A percentile compares a stretch with the other conserved stretches of the same genome.
These are phyloP conservation scores for Malacoraja senta DNA, from an alignment of 2,797 vertebrate species.

Conservation along the genomic window DNA sequence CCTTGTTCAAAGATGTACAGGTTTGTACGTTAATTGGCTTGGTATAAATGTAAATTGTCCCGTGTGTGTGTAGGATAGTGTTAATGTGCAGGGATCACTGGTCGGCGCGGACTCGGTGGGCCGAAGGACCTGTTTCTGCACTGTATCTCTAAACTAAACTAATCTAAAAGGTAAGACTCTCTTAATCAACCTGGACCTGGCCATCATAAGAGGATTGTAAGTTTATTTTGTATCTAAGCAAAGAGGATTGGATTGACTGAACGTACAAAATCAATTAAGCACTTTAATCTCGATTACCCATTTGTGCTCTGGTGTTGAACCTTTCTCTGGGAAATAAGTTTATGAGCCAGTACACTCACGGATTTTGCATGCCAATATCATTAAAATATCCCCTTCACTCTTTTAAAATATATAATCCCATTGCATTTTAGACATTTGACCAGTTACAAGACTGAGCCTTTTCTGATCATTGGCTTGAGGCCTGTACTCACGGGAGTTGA, in stretches of 20 bases:
- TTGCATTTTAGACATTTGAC: neutral
- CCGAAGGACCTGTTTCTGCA: too few species aligned
- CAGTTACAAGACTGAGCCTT: neutral
- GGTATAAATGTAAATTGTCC: too few species aligned
- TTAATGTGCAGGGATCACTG: too few species aligned
- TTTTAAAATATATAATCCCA: neutral
- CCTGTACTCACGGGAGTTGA: too few species aligned
- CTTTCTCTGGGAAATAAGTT: neutral
- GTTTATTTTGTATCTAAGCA: neutral
- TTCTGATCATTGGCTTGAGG: neutral
- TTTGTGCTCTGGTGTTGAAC: neutral
- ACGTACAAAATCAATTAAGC: constrained; percentile 6
- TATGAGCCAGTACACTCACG: neutral
- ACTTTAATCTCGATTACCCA: neutral
- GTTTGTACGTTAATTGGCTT: too few species aligned
- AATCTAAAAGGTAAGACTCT: too few species aligned
- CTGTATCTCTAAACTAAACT: too few species aligned
- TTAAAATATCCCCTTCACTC: neutral
- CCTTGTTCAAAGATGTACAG: too few species aligned
- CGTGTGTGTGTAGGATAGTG: too few species aligned
- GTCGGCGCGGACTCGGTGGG: too few species aligned
- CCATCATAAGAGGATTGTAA: neutral
- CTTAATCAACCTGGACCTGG: neutral
- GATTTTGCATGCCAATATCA: neutral
- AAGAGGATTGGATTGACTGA: constrained; percentile 27